Base-by-base conservation (phyloP, 2,113 vertebrate species). In the Aythya baeri region DNA sequence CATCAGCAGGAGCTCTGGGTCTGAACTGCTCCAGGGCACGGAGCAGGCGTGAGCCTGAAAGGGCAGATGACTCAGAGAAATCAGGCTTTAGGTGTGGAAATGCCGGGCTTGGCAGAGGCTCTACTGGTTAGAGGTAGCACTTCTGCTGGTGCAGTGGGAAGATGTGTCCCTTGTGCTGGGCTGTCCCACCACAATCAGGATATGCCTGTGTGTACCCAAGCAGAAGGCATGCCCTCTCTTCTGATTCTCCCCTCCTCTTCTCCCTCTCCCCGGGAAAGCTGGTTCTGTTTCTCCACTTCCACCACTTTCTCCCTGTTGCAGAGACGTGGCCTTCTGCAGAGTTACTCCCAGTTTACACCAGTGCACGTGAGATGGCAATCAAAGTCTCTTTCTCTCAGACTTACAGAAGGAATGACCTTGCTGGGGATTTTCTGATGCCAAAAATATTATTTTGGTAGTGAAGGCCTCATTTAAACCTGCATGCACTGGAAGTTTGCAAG, bases 1-100 rank as follows among this genome's bases (percentile, higher is more conserved):
- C 1, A 0, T 61, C 36, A 49, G 34, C 46, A 54, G 29, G 38
- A 71, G 9, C 65, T 55, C 43, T 13, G 11, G 8, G 7, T 21
- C 49, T 68, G 44, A 59, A 2, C 21, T 36, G 61, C 76, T 79
- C 26, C 34, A 14, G 26, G 44, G 26, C 76, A 68, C 0, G 0
- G 6, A 36, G 50, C 17, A 4, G 17, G 17, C 23, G 26, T 49
- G 46, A 63, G 71, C 16, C 86, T 73, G 66, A 68, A 82, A 76
- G 29, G 32, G 61, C 44, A 79, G 58, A 25, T 26, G 34, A 73
- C 66, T 93, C 57, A 50, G 58, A 31, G 5, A 66, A 74, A 63
- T 9, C 65, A 71, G 34, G 29, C 36, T 55, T 86, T 54, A 46
- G 44, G 14, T 50, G 55, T 84, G 74, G 74, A 36, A 13, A 50